Conservation (phyloP, 2,113 vertebrate genomes). For the Poecile atricapillus region DNA sequence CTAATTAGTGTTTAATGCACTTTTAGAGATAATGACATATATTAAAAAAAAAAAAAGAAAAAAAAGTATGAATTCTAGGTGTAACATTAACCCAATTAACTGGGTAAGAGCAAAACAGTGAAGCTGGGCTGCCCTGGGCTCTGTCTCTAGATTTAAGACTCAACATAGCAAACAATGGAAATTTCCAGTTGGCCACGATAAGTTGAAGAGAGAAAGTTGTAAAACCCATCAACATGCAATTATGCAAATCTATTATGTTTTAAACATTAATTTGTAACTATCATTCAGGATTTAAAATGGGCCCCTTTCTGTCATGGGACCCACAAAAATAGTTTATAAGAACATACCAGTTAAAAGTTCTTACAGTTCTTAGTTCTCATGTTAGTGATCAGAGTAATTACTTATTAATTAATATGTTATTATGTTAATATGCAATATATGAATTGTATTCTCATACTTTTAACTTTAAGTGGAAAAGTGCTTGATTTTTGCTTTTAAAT, state of each 20-base stretch:
- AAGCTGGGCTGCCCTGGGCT: background rate
- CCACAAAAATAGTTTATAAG: background rate
- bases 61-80: background rate
- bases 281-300: background rate
- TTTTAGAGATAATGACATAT: background rate
- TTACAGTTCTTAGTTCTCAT: background rate
- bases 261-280: background rate
- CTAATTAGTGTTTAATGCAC: background rate
- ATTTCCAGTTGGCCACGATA: background rate
- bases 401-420: background rate
- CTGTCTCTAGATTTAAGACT: background rate
- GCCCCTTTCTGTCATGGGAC: background rate
- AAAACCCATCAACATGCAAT: background rate
- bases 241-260: background rate
- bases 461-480: background rate
- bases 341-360: background rate
- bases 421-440: background rate
- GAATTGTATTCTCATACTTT: background rate
- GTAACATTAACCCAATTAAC: background rate
- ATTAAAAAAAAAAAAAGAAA: background rate
- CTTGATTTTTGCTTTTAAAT: constrained; percentile 15
- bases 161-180: background rate
- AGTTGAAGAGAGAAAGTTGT: background rate
- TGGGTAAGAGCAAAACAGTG: background rate
- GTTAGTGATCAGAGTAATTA: background rate